Percentiles rank a stretch among this genome's conserved stretches.
Evolutionary conservation across 2,113 vertebrate species (phyloP).

Genomic region (Glareola pratincola): DNA sequence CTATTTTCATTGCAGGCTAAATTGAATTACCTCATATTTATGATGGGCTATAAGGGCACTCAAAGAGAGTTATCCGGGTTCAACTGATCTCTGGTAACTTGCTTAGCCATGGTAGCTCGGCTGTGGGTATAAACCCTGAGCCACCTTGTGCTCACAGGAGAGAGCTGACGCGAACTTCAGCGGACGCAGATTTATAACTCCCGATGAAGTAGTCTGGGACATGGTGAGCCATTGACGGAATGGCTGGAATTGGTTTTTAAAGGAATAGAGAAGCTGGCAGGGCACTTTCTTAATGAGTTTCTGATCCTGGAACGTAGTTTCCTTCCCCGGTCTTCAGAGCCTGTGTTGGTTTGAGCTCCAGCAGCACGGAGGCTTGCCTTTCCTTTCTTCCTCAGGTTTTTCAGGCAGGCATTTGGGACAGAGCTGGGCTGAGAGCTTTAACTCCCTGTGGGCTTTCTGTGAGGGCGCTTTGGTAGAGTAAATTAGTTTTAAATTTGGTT

Average conservation of each 20-base stretch:
- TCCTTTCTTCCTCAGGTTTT: not conserved
- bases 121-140: conserved; percentile 24
- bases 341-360: not conserved
- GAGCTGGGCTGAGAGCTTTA: not conserved
- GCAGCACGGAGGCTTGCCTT: not conserved
- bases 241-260: conserved; percentile 17
- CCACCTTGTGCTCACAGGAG: not conserved
- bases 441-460: conserved; percentile 41
- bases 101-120: conserved; percentile 20
- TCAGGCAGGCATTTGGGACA: not conserved
- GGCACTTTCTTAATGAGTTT: not conserved
- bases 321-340: not conserved
- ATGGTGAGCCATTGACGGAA: not conserved
- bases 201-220: not conserved
- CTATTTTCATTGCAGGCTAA: conserved; percentile 62
- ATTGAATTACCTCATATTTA: conserved; percentile 68
- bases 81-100: conserved; percentile 48
- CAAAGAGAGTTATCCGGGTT: conserved; percentile 45
- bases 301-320: not conserved
- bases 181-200: not conserved
- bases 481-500: conserved; percentile 60
- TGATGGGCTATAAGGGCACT: conserved; percentile 49
- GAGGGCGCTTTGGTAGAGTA: conserved; percentile 14
- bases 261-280: not conserved
- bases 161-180: not conserved